Conservation (phyloP, 92 coral and sea anemone species). For the Porites lobata region DNA sequence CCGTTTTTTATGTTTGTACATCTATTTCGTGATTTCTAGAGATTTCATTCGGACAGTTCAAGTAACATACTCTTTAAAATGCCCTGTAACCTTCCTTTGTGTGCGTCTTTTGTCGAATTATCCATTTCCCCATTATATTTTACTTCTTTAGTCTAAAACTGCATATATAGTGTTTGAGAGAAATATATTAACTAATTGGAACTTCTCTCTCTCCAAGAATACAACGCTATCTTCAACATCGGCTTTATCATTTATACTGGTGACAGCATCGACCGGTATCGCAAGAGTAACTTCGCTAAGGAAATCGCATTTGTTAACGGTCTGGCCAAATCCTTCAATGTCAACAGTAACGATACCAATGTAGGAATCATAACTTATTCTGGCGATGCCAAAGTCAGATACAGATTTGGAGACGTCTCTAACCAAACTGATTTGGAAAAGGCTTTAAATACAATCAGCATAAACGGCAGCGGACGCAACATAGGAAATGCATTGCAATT, state of each 20-base stretch:
- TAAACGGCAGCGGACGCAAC: constrained; percentile 10
- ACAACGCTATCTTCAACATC: constrained; percentile 8
- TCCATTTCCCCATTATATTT: too few species aligned
- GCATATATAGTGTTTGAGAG: too few species aligned
- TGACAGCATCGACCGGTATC: constrained; percentile 29
- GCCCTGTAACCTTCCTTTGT: too few species aligned
- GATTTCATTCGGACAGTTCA: too few species aligned
- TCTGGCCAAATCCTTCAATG: constrained; percentile 13
- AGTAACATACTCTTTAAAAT: too few species aligned
- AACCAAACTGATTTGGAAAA: constrained; percentile 22
- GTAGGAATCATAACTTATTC: constrained; percentile 18
- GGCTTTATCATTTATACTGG: constrained; percentile 21
- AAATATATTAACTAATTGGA: too few species aligned
- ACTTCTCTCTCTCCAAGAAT: not conserved
- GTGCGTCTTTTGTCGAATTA: too few species aligned
- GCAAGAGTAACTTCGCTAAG: constrained; percentile 15
- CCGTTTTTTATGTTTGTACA: too few species aligned
- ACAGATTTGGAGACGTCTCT: constrained; percentile 2
- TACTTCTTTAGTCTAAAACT: too few species aligned
- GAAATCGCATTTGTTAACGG: constrained; percentile 32
- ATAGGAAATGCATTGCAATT: constrained; percentile 18
- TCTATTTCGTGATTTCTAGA: too few species aligned
- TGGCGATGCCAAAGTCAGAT: constrained; percentile 22
- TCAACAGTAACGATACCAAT: not conserved
- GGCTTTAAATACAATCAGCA: not conserved